These are phyloP conservation scores for Agonopterix arenella DNA, from an alignment of 2,888 invertebrate genomes.

Conservation along the genomic window DNA sequence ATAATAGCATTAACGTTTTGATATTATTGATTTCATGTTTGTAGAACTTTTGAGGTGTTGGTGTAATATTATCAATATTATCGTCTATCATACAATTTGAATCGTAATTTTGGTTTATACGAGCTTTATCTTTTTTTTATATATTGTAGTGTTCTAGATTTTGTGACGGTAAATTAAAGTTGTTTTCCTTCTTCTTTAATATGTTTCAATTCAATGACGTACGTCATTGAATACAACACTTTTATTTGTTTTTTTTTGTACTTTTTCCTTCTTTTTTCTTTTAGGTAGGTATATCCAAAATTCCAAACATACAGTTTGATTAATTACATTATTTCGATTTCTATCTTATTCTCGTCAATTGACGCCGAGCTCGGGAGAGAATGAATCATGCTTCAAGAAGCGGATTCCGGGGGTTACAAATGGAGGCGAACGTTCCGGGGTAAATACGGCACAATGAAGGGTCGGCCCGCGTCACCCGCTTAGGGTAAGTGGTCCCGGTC, in stretches of 20 bases:
- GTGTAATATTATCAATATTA: no score
- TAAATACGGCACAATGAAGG: constrained; percentile 73
- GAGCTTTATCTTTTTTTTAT: no score
- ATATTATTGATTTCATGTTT: constrained; percentile 42
- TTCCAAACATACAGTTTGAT: constrained; percentile 7
- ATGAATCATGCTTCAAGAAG: constrained; percentile 74
- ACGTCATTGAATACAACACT: no score
- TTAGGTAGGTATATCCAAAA: not conserved
- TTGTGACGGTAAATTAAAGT: no score
- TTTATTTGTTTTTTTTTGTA: no score
- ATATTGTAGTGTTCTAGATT: no score
- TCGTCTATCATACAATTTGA: no score
- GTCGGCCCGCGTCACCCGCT: constrained; percentile 53
- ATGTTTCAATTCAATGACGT: no score
- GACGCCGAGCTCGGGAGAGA: constrained; percentile 52
- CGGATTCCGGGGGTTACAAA: constrained; percentile 73
- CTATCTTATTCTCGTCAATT: constrained; percentile 57
- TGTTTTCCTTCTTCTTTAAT: no score
- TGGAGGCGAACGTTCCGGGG: constrained; percentile 70
- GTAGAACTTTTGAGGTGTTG: not conserved
- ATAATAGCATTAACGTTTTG: constrained; percentile 53
- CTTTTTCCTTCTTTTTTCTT: not conserved
- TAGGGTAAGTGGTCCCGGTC: constrained; percentile 72
- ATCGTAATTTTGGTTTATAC: no score
- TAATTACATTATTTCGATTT: constrained; percentile 35